Percentiles rank a stretch among this genome's conserved stretches.
Conservation (phyloP, 2,888 invertebrate species). For the Eudasyphora cyanicolor region DNA sequence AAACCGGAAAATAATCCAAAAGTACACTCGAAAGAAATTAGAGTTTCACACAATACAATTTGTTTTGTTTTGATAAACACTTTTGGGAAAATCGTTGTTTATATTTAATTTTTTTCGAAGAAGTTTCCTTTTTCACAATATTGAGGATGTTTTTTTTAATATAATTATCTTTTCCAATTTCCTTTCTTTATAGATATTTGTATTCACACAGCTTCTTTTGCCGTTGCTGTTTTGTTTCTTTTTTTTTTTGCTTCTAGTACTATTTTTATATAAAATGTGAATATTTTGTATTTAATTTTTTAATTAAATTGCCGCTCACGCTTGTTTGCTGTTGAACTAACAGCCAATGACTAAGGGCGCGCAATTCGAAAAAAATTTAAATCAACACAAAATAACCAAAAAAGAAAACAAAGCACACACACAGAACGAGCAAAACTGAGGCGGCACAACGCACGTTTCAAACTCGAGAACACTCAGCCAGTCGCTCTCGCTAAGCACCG, state of each 20-base stretch:
- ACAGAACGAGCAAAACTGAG: neutral
- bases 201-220: neutral
- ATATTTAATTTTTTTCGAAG: slow-evolving; percentile 22
- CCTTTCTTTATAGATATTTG: neutral
- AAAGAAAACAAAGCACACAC: slow-evolving; percentile 9
- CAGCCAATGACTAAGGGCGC: slow-evolving; percentile 79
- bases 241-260: neutral
- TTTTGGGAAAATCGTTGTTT: neutral
- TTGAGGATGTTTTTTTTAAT: neutral
- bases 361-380: slow-evolving; percentile 78
- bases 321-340: slow-evolving; percentile 71
- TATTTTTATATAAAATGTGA: slow-evolving; percentile 12
- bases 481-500: neutral
- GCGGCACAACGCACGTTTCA: neutral
- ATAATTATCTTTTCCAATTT: neutral
- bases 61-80: neutral
- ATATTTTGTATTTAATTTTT: slow-evolving; percentile 23
- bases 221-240: neutral
- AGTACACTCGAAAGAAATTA: neutral
- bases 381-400: slow-evolving; percentile 70
- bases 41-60: slow-evolving; percentile 14
- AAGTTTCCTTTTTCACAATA: neutral
- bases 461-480: slow-evolving; percentile 66
- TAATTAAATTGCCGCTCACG: slow-evolving; percentile 57
- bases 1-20: slow-evolving; percentile 9